Evolutionary conservation across 2,888 invertebrate genomes (phyloP).

Genomic region (Drosophila testacea): DNA sequence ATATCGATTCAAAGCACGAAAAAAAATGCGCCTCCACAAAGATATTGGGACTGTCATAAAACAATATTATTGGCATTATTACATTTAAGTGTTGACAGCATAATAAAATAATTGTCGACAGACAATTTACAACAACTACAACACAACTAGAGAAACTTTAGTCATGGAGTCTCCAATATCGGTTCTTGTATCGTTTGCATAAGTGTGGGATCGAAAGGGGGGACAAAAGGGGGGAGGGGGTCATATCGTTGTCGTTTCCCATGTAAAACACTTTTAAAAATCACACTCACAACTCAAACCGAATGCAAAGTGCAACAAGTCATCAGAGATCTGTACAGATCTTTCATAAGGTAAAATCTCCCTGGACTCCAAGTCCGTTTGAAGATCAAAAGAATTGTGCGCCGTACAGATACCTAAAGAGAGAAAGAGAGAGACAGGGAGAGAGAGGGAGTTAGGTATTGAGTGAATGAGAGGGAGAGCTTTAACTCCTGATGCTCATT

Average conservation of each 20-base stretch:
- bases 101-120: conserved; percentile 84
- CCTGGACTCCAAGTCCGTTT: conserved; percentile 37
- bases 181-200: conserved; percentile 45
- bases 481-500: conserved; percentile 68
- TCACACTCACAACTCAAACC: conserved; percentile 81
- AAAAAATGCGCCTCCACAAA: conserved; percentile 62
- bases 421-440: conserved; percentile 21
- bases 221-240: background rate
- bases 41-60: conserved; percentile 80
- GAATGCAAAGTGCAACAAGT: conserved; percentile 76
- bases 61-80: conserved; percentile 83
- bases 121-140: conserved; percentile 76
- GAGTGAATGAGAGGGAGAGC: conserved; percentile 34
- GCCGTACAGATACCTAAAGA: conserved; percentile 53
- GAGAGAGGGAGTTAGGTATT: conserved; percentile 22
- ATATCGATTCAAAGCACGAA: conserved; percentile 55
- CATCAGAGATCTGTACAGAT: conserved; percentile 62
- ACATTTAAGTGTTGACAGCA: conserved; percentile 84
- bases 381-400: conserved; percentile 83
- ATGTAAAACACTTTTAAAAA: conserved; percentile 82
- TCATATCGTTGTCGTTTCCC: conserved; percentile 72
- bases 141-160: conserved; percentile 49
- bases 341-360: conserved; percentile 64
- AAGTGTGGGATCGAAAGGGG: background rate
- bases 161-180: conserved; percentile 49